phyloP scores from a whole-genome alignment of 1,140 invertebrate species.

The Daktulosphaira vitifoliae region DNA sequence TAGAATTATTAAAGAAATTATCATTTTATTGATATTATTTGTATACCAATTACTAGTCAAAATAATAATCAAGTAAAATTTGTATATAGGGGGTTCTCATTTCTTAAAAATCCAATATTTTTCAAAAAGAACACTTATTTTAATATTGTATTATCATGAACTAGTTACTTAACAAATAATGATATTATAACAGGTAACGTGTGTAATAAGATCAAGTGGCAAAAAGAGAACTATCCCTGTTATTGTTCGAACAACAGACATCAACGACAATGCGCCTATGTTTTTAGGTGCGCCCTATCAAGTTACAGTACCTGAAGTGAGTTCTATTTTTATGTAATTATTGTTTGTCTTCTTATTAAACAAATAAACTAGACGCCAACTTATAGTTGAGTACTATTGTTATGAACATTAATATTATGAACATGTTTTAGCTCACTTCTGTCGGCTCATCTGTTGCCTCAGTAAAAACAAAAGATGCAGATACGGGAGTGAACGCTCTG shows the following conservation, averaged over 20 bases:
- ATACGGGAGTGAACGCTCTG: constrained; percentile 76
- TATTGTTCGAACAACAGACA: constrained; percentile 79
- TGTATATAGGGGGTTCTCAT: no score
- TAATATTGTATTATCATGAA: no score
- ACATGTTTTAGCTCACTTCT: constrained; percentile 61
- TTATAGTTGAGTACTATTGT: not conserved
- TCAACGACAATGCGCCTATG: constrained; percentile 77
- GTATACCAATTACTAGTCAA: no score
- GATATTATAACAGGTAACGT: no score
- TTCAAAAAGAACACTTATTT: not conserved
- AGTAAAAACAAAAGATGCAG: constrained; percentile 71
- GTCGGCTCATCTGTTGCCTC: constrained; percentile 79
- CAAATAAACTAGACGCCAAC: not conserved
- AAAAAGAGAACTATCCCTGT: constrained; percentile 70
- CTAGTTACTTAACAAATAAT: no score
- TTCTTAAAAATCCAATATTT: not conserved
- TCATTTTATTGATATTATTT: no score
- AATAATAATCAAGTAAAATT: no score
- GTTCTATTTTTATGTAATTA: constrained; percentile 34
- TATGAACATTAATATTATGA: not conserved
- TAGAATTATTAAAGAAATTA: no score
- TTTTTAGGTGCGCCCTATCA: constrained; percentile 74
- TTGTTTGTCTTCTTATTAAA: not conserved
- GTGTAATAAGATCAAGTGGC: constrained; percentile 63
- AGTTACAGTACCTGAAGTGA: constrained; percentile 77